These are phyloP conservation scores for Pampusana beccarii DNA, from an alignment of 2,113 vertebrate species.

Conservation along the genomic window DNA sequence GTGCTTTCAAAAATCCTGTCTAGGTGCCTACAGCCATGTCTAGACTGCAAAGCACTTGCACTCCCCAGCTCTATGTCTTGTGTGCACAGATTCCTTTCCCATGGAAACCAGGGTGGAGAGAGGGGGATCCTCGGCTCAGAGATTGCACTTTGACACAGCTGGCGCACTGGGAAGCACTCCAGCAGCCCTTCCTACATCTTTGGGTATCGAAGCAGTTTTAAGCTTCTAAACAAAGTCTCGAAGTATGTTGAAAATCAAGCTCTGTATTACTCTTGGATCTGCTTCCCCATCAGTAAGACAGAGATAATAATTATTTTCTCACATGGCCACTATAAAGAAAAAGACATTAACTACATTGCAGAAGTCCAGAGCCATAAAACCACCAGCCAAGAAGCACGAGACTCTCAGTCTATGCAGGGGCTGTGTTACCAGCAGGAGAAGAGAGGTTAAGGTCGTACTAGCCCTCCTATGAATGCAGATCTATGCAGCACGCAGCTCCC, in stretches of 20 bases:
- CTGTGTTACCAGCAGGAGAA: background rate
- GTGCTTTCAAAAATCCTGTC: background rate
- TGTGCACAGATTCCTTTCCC: background rate
- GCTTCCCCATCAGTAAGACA: background rate
- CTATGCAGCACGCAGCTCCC: background rate
- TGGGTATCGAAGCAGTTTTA: background rate
- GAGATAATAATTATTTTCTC: background rate
- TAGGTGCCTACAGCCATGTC: background rate
- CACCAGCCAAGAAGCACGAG: background rate
- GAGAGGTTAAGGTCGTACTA: background rate
- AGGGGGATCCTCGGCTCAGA: background rate
- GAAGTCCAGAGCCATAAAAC: background rate
- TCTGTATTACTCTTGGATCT: background rate
- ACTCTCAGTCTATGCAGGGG: background rate
- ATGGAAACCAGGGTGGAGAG: background rate
- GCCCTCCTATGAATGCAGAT: background rate
- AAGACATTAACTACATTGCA: background rate
- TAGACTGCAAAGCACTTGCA: background rate
- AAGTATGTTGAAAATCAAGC: background rate
- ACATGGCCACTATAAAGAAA: background rate
- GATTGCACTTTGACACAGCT: background rate
- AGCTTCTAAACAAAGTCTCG: background rate
- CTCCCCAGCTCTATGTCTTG: background rate
- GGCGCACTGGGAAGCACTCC: background rate
- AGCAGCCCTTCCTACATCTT: background rate